These are phyloP conservation scores for Oxystoma pomonae DNA, from an alignment of 2,888 invertebrate genomes.

Conservation along the genomic window DNA sequence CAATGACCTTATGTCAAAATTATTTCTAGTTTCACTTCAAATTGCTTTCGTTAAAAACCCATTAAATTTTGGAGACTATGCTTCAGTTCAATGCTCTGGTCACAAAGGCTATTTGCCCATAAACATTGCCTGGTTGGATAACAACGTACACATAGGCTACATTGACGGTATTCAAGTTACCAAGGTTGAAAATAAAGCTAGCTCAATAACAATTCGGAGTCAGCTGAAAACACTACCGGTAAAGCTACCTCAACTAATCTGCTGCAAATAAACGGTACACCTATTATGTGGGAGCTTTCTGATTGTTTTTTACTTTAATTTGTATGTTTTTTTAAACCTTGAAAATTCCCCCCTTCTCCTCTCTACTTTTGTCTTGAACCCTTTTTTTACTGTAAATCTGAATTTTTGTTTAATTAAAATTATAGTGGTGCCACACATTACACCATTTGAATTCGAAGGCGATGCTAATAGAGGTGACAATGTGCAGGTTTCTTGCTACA, in stretches of 20 bases:
- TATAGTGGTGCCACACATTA: slow-evolving; percentile 64
- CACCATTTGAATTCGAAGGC: slow-evolving; percentile 63
- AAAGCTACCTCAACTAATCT: slow-evolving; percentile 58
- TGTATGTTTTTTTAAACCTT: too few species aligned
- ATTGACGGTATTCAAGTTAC: slow-evolving; percentile 41
- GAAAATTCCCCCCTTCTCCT: too few species aligned
- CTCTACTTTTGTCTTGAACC: too few species aligned
- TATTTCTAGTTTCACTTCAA: slow-evolving; percentile 75
- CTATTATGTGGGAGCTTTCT: too few species aligned
- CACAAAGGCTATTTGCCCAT: slow-evolving; percentile 75
- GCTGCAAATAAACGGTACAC: slow-evolving; percentile 60
- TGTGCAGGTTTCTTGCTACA: slow-evolving; percentile 59
- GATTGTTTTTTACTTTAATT: too few species aligned
- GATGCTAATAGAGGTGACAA: slow-evolving; percentile 59
- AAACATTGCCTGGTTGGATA: slow-evolving; percentile 66
- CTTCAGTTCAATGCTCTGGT: slow-evolving; percentile 56
- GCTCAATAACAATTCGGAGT: slow-evolving; percentile 41
- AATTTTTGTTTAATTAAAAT: too few species aligned
- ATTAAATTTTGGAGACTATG: slow-evolving; percentile 44
- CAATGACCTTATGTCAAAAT: too few species aligned
- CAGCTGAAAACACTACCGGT: slow-evolving; percentile 65
- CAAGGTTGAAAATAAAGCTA: not conserved
- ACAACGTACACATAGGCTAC: slow-evolving; percentile 43
- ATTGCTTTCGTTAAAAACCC: slow-evolving; percentile 73
- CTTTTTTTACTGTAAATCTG: too few species aligned